phyloP scores from a whole-genome alignment of 1,140 invertebrate genomes.

The Pseudobourletiella spinata region DNA sequence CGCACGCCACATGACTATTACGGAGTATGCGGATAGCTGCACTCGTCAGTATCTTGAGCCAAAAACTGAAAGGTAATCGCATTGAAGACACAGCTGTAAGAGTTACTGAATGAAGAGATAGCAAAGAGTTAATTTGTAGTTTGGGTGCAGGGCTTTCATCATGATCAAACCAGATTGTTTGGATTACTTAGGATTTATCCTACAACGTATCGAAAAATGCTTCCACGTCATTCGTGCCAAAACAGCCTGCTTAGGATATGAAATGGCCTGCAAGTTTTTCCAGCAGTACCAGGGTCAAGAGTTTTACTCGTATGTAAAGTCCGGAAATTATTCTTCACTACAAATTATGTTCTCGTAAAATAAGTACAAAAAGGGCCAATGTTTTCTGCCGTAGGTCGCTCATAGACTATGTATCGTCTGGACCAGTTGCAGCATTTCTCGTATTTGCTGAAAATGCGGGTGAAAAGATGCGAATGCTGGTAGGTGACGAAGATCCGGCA shows the following conservation, averaged over 20 bases:
- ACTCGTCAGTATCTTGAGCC: constrained; percentile 29
- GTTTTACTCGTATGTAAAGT: constrained; percentile 56
- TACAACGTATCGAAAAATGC: constrained; percentile 56
- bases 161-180: constrained; percentile 63
- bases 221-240: constrained; percentile 63
- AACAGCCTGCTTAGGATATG: constrained; percentile 54
- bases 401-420: constrained; percentile 57
- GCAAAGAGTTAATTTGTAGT: constrained; percentile 2
- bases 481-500: constrained; percentile 53
- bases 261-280: constrained; percentile 54
- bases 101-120: too few relatives aligned
- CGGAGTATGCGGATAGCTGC: constrained; percentile 62
- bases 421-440: constrained; percentile 61
- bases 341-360: too few relatives aligned
- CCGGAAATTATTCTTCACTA: too few relatives aligned
- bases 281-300: constrained; percentile 48
- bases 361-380: too few relatives aligned
- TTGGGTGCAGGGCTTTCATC: constrained; percentile 54
- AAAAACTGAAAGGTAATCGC: constrained; percentile 32
- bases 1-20: constrained; percentile 64
- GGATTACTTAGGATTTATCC: constrained; percentile 61
- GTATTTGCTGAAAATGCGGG: constrained; percentile 64
- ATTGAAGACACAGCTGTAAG: too few relatives aligned
- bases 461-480: constrained; percentile 49
- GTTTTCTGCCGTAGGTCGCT: too few relatives aligned